Evolutionary conservation across 2,888 invertebrate genomes (phyloP), one percentile per base, ranked within the genome.

Genomic region (Pimpla rufipes): DNA sequence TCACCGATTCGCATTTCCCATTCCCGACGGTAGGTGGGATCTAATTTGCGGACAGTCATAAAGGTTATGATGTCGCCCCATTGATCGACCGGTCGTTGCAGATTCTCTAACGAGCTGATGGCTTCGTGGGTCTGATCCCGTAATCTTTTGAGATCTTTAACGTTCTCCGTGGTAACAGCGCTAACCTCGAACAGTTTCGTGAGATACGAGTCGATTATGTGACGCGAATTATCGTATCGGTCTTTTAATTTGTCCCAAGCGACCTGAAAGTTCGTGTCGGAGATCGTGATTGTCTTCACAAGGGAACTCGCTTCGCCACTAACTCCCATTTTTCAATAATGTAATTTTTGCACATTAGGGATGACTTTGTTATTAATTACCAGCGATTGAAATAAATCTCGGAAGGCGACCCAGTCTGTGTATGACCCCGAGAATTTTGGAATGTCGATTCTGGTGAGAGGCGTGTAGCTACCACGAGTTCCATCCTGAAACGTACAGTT

Each of bases 221-320:
- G 52, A 40, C 52, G 2, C 37, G 52, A 52, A 4, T 16, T 67
- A 13, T 67, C 67, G 42, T 75, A 82, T 7, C 71, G 71, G 23
- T 68, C 78, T 10, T 35, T 57, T 0, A 85, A 47, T 10, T 23
- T 13, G 0, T 66, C 11, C 77, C 84, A 85, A 10, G 80, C 75
- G 1, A 70, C 37, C 4, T 62, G 10, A 35, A 78, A 84, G 23
- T 80, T 81, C 16, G 62, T 71, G 0, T 13, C 76, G 16, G 84
- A 59, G 23, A 84, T 50, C 1, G 80, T 3, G 3, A 84, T 29
- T n/a, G 71, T 71, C 52, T 77, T 67, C 37, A 84, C n/a, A 37
- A 57, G 50, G 6, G 18, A 42, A 4, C n/a, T 68, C 6, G 79
- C 75, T 18, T 83, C 59, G n/a, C 71, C 79, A 1, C 4, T 16